Evolutionary conservation across 2,797 vertebrate species (phyloP).

Genomic region (Hafferia zeledoni): DNA sequence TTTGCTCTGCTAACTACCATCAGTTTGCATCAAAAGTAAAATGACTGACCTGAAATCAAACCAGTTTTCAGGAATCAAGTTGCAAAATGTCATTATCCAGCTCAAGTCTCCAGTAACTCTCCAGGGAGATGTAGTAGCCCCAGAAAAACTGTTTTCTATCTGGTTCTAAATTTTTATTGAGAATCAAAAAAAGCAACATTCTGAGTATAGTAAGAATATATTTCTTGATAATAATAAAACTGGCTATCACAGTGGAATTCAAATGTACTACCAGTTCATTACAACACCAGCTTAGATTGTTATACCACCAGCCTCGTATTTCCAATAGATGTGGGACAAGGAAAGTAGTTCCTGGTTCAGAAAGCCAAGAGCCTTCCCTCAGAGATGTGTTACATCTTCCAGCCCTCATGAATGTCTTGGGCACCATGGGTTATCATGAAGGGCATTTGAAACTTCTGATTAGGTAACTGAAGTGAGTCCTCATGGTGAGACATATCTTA

Average conservation of each 20-base stretch:
- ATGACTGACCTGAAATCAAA: slow-evolving; percentile 28
- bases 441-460: not conserved
- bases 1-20: not conserved
- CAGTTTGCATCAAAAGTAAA: not conserved
- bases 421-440: not conserved
- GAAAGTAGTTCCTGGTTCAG: not conserved
- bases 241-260: not conserved
- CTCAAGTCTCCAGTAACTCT: not conserved
- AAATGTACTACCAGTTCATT: not conserved
- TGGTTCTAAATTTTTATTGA: slow-evolving; percentile 17
- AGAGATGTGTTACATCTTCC: not conserved
- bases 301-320: not conserved
- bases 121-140: not conserved
- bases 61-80: not conserved
- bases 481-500: not conserved
- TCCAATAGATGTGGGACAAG: not conserved
- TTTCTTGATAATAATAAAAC: not conserved
- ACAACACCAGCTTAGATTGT: not conserved
- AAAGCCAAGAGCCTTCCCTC: not conserved
- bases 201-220: not conserved
- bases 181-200: slow-evolving; percentile 7
- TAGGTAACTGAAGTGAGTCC: not conserved
- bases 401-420: not conserved
- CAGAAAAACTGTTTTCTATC: slow-evolving; percentile 13
- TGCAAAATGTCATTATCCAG: slow-evolving; percentile 8